Evolutionary conservation across 1,140 invertebrate species (phyloP).

Genomic region (Drosophila chauvacae): DNA sequence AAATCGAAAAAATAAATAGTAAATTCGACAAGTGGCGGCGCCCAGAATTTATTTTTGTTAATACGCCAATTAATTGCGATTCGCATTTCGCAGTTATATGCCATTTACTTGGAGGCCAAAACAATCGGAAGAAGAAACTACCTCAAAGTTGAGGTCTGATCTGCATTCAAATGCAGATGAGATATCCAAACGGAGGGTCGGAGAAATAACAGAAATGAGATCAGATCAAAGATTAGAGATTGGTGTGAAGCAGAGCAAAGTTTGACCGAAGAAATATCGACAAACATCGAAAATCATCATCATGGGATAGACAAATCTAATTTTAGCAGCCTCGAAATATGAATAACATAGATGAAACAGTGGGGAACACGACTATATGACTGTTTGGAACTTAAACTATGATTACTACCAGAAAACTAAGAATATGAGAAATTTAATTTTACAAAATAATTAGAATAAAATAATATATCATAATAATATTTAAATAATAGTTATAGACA

Average conservation of each 20-base stretch:
- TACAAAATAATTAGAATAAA: too few species aligned
- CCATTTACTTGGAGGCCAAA: conserved; percentile 38
- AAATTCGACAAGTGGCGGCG: conserved; percentile 19
- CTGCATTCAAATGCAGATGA: conserved; percentile 39
- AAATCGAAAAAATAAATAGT: background rate
- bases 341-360: conserved; percentile 22
- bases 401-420: background rate
- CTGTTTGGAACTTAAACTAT: background rate
- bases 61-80: conserved; percentile 26
- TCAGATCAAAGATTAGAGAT: conserved; percentile 17
- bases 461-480: too few species aligned
- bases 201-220: conserved; percentile 27
- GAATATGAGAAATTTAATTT: too few species aligned
- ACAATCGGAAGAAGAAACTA: conserved; percentile 24
- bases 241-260: conserved; percentile 6
- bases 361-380: background rate
- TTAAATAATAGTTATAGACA: too few species aligned
- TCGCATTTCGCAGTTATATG: conserved; percentile 17
- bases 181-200: conserved; percentile 4
- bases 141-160: conserved; percentile 6
- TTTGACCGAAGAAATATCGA: conserved; percentile 5
- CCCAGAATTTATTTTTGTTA: conserved; percentile 22
- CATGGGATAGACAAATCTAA: conserved; percentile 23
- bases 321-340: conserved; percentile 31
- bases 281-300: conserved; percentile 22